phyloP scores from a whole-genome alignment of 2,113 vertebrate species.

The Pomatostomus ruficeps region DNA sequence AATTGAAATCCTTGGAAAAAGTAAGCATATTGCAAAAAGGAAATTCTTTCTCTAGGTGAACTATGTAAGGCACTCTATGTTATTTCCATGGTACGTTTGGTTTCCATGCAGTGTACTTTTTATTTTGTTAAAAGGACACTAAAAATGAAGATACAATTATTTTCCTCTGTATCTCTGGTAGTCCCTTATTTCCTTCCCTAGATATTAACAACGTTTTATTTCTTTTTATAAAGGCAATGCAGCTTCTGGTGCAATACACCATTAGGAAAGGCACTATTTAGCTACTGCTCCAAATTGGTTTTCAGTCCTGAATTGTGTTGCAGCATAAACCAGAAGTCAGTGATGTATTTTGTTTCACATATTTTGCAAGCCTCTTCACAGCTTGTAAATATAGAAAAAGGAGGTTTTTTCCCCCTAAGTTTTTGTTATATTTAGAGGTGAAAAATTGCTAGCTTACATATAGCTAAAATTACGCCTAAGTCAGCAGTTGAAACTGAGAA shows the following conservation, averaged over 20 bases:
- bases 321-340: neutral
- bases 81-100: neutral
- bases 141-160: neutral
- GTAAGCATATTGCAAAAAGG: neutral
- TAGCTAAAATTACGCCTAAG: neutral
- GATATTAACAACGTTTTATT: neutral
- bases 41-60: neutral
- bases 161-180: neutral
- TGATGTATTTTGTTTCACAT: neutral
- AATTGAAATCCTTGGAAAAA: neutral
- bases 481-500: neutral
- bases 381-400: neutral
- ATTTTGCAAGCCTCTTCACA: neutral
- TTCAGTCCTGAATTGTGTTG: neutral
- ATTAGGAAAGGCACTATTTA: neutral
- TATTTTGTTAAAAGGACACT: neutral
- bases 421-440: neutral
- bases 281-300: neutral
- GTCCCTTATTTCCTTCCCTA: neutral
- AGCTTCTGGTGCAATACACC: neutral
- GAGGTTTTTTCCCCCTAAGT: rapidly evolving
- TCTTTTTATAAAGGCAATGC: neutral
- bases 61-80: neutral
- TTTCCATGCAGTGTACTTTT: neutral
- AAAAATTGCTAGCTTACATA: neutral